These are phyloP conservation scores for Periophthalmodon schlosseri DNA, from an alignment of 2,113 vertebrate species.

Conservation along the genomic window DNA sequence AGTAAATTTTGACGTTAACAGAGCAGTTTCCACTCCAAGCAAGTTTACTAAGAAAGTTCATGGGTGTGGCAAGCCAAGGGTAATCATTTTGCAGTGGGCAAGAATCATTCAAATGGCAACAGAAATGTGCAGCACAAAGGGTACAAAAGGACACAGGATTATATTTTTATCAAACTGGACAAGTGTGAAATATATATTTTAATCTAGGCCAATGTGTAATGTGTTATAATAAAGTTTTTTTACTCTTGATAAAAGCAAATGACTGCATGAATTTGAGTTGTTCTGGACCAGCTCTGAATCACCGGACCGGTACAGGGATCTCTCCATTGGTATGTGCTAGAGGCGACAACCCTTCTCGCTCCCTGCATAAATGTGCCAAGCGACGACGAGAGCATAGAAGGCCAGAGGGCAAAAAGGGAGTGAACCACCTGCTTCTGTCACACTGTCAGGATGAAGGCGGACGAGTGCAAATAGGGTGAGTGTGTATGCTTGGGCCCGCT, in stretches of 20 bases:
- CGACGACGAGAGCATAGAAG: conserved; percentile 69
- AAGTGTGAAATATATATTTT: neutral
- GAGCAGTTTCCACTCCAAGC: neutral
- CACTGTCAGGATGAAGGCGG: conserved; percentile 71
- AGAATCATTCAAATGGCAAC: neutral
- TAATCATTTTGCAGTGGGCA: neutral
- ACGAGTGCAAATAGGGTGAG: conserved; percentile 70
- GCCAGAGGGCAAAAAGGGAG: conserved; percentile 75
- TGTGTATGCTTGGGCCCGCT: conserved; percentile 30
- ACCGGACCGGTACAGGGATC: conserved; percentile 32
- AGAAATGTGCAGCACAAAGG: neutral
- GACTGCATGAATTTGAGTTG: conserved; percentile 21
- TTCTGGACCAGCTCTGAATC: conserved; percentile 26
- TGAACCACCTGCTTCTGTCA: conserved; percentile 80
- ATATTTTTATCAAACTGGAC: neutral
- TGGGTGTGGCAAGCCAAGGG: neutral
- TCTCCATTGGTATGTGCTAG: conserved; percentile 60
- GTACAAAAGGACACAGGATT: neutral
- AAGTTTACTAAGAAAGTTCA: neutral
- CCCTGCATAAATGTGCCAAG: conserved; percentile 68
- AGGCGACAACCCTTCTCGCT: conserved; percentile 64
- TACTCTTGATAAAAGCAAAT: conserved; percentile 37
- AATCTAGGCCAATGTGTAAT: conserved; percentile 10
- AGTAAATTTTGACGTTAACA: neutral
- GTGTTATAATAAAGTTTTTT: conserved; percentile 12